Base-by-base conservation (phyloP, 2,888 invertebrate species). In the Leptarthrus brevirostris region DNA sequence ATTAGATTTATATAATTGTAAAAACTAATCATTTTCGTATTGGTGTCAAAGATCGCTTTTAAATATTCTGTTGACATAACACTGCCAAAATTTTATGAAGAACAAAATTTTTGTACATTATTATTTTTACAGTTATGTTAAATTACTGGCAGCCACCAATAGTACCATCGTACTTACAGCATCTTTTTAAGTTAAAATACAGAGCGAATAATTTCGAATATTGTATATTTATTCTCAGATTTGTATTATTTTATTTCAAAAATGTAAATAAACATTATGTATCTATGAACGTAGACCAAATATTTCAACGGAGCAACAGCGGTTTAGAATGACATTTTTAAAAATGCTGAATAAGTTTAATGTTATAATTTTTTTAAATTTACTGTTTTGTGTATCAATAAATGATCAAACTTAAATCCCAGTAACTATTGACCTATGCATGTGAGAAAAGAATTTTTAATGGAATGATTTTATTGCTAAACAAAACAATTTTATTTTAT, bases 31-130 rank as follows among this genome's bases (percentile, higher is more conserved):
- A 54, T 26, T 54, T 54, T 54, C 30, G 30, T 30, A 54, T 54
- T 69, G 36, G 36, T 69, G 52, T 69, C 34, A 52, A 20, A 69
- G 12, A 52, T 52, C 34, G 69, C 52, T 52, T 30, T 12, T 52
- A 22, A 30, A 18, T 69, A 2, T 49, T 52, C 52, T 18, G 30
- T 34, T 52, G 16, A 20, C 18, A 16, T 10, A 30, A 52, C 52
- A 52, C 52, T 52, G 69, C 69, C 69, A 49, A 52, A 34, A 16
- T 49, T 69, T 18, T 52, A 26, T 3, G 20, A 34, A 54, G 26
- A 24, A 22, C 52, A 52, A 18, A 22, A 52, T 6, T 52, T 20
- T 12, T 40, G 40, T 40, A 40, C 12, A 40, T 40, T 40, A 40
- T 3, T 8, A 5, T 30, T 30, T 12, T n/a, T 40, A 40, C 40